Evolutionary conservation across 2,888 invertebrate species (phyloP), one percentile per base, ranked within the genome.

Genomic region (Horisme vitalbata): DNA sequence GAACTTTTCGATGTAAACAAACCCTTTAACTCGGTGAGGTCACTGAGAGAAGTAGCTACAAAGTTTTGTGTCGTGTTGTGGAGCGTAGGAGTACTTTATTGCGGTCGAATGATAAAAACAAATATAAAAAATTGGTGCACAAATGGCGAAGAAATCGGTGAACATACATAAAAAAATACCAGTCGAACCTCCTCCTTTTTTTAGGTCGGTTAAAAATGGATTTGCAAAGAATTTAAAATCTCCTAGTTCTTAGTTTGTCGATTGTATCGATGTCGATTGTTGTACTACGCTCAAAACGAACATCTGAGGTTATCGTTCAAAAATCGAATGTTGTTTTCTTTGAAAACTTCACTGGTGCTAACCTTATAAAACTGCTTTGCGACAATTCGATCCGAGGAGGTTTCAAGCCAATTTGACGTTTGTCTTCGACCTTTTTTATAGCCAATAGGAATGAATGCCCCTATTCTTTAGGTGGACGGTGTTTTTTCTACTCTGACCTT

Each of bases 361-460:
- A 18, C 21, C 14, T 35, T 35, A 15, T 23, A 32, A 26, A 46
- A 41, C 26, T 41, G 14, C 35, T 63, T 59, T 61, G 61, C 68
- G 71, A 75, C 77, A 69, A 76, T 79, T 73, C 74, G 74, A 79
- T 81, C 71, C 65, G 57, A 67, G 68, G 67, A 63, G 71, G 73
- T 68, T 71, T 60, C 59, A 60, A 74, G 77, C 38, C 52, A 30
- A 51, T 54, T 75, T 73, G 79, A 68, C 72, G 65, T 76, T 72
- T 65, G 66, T 61, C 59, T 65, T 63, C 60, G 71, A 75, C 78
- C 77, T 72, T 80, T 77, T 80, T 79, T 79, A 77, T 75, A 66
- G 75, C 60, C 66, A 41, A 46, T 37, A 64, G 67, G 67, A 64
- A 67, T 68, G 68, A 71, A 71, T 41, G 41, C 24, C 43, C 26